Base-by-base conservation (phyloP, 2,888 invertebrate species). In the Incurvaria masculella region DNA sequence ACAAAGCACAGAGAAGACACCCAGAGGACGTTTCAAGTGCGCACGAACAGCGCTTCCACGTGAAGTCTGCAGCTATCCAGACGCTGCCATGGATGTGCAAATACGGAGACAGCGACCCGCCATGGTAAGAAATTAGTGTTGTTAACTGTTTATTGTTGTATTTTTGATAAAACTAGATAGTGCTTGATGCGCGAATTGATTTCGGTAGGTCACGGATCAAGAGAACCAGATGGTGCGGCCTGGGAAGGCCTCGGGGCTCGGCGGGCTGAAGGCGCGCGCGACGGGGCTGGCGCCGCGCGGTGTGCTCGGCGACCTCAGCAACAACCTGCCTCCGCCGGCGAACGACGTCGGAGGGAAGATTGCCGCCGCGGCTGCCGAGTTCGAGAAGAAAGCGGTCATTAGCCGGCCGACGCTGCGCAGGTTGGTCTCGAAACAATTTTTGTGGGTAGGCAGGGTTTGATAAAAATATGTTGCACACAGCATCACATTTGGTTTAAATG, bases 281-380 rank as follows among this genome's bases (percentile, higher is more conserved):
- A 65, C 63, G 53, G 72, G 69, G 4, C 54, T 69, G 51, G 54
- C 60, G 10, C 60, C 65, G 33, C 69, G 78, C 17, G 75, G 76
- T 16, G 74, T 69, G 39, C 59, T 79, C 23, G 76, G 74, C 10
- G 79, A 79, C 52, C 57, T 78, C 39, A 72, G 69, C 51, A 64
- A 67, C 2, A 79, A 79, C 57, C 63, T 72, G 2, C 70, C 68
- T 57, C 56, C 59, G 2, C 69, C 68, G 51, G 65, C 69, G 4
- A 69, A 69, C 18, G 54, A 65, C 3, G 55, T 56, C 43, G 53
- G 60, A 21, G 68, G 69, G 0, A 78, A 79, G 63, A 66, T 68
- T 2, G 67, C 69, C 14, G 62, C 61, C 44, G 61, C 65, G 20
- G 57, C 69, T 16, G 64, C 68, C 0, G 74, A 76, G 45, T 68